A percentile compares a stretch with the other conserved stretches of the same genome.
These are phyloP conservation scores for Anthrax anthrax DNA, from an alignment of 2,888 invertebrate species.

Conservation along the genomic window DNA sequence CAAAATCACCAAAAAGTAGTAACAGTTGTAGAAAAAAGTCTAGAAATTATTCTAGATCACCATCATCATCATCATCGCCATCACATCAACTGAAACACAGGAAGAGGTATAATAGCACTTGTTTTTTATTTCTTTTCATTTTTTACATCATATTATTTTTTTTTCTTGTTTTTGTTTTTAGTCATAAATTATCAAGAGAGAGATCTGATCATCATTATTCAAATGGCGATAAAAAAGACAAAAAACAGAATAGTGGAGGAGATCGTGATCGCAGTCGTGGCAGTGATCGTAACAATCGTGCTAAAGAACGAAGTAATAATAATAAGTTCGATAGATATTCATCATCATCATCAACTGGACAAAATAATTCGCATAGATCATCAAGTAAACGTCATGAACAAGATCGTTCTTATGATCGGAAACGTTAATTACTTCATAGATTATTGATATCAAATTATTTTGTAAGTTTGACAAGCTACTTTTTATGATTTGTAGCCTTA, in stretches of 20 bases:
- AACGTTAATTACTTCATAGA: constrained; percentile 23
- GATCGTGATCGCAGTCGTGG: constrained; percentile 20
- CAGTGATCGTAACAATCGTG: constrained; percentile 7
- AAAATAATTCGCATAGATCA: constrained; percentile 20
- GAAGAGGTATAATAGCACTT: too few species aligned
- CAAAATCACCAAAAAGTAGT: constrained; percentile 20
- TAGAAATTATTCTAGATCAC: constrained; percentile 27
- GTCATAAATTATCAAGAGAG: constrained; percentile 21
- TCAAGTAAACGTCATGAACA: constrained; percentile 26
- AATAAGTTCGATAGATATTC: constrained; percentile 26
- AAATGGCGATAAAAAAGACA: constrained; percentile 20
- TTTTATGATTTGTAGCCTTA: too few species aligned
- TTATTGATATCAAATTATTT: too few species aligned
- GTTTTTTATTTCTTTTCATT: neutral
- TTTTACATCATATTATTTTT: neutral
- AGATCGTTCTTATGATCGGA: constrained; percentile 28
- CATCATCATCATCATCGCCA: constrained; percentile 25
- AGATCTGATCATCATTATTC: constrained; percentile 23
- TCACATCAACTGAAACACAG: constrained; percentile 27
- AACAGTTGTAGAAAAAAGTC: constrained; percentile 33
- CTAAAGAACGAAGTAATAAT: constrained; percentile 7
- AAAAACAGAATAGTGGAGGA: constrained; percentile 7
- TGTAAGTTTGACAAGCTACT: too few species aligned
- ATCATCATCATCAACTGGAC: constrained; percentile 18
- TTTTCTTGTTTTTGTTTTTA: neutral